Percentiles rank a stretch among this genome's conserved stretches.
Conservation (phyloP, 2,113 vertebrate genomes). For the Cromileptes altivelis region DNA sequence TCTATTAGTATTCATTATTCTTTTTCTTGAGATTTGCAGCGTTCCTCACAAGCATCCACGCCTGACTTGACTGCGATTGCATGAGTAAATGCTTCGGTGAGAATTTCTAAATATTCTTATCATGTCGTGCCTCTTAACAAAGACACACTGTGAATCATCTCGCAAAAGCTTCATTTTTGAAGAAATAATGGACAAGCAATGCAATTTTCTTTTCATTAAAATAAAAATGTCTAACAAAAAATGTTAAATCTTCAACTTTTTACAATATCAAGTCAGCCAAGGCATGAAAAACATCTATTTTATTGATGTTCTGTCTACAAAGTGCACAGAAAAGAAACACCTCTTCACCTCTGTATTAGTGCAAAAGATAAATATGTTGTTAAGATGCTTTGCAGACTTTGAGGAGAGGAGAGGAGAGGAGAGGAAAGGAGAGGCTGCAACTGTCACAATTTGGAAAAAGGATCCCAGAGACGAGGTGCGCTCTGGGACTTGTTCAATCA, state of each 20-base stretch:
- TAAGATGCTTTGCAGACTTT: slow-evolving; percentile 4
- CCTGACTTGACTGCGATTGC: slow-evolving; percentile 3
- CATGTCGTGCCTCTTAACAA: neutral
- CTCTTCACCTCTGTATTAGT: neutral
- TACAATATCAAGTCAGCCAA: neutral
- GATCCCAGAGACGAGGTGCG: slow-evolving; percentile 71
- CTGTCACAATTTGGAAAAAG: slow-evolving; percentile 76
- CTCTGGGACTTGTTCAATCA: slow-evolving; percentile 79
- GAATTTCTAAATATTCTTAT: slow-evolving; percentile 18
- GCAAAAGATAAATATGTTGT: neutral
- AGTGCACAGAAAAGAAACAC: neutral
- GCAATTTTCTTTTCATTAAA: neutral
- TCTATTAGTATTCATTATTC: slow-evolving; percentile 40
- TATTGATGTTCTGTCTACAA: neutral
- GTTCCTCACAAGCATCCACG: neutral
- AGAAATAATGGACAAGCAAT: neutral
- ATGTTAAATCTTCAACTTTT: neutral
- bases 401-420: neutral
- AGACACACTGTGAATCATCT: neutral
- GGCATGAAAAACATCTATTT: neutral
- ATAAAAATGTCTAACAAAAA: neutral
- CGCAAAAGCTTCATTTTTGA: neutral
- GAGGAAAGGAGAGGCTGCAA: slow-evolving; percentile 26
- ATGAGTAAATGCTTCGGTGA: slow-evolving; percentile 19
- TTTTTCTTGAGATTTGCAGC: slow-evolving; percentile 3